A percentile compares a stretch with the other conserved stretches of the same genome.
Conservation (phyloP, 2,113 vertebrate genomes). For the Reinhardtius hippoglossoides region DNA sequence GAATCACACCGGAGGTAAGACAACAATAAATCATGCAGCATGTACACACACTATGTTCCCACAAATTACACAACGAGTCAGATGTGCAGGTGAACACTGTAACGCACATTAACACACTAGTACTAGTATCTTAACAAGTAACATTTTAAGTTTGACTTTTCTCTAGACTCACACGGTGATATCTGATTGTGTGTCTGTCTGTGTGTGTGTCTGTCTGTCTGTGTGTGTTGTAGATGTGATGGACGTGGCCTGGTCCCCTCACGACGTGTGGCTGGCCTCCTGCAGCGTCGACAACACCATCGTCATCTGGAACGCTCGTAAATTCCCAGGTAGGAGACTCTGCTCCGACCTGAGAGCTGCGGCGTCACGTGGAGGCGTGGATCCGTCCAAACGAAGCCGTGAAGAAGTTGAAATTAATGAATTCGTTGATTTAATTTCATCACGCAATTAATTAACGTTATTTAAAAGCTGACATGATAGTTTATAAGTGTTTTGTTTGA, state of each 20-base stretch:
- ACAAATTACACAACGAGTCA: too few relatives aligned
- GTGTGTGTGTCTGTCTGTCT: conserved; percentile 1
- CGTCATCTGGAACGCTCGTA: conserved; percentile 98
- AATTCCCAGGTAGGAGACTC: conserved; percentile 91
- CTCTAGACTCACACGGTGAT: not conserved
- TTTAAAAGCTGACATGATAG: too few relatives aligned
- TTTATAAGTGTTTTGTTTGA: too few relatives aligned
- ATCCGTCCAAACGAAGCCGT: too few relatives aligned
- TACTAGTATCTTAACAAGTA: too few relatives aligned
- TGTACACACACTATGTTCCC: not conserved
- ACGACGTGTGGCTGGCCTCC: conserved; percentile 96
- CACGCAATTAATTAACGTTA: too few relatives aligned
- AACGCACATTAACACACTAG: too few relatives aligned
- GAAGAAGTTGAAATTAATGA: too few relatives aligned
- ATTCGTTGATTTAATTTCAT: too few relatives aligned
- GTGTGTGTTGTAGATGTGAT: conserved; percentile 89
- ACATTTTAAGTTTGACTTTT: not conserved
- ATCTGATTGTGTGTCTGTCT: not conserved
- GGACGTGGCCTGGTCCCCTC: conserved; percentile 98
- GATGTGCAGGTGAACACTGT: not conserved
- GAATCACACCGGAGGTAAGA: conserved; percentile 93
- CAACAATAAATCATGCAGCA: too few relatives aligned
- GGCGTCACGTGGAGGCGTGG: too few relatives aligned
- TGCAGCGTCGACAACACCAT: conserved; percentile 99
- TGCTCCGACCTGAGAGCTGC: not conserved